Evolutionary conservation across 2,113 vertebrate genomes (phyloP).

Genomic region (Eidolon helvum): DNA sequence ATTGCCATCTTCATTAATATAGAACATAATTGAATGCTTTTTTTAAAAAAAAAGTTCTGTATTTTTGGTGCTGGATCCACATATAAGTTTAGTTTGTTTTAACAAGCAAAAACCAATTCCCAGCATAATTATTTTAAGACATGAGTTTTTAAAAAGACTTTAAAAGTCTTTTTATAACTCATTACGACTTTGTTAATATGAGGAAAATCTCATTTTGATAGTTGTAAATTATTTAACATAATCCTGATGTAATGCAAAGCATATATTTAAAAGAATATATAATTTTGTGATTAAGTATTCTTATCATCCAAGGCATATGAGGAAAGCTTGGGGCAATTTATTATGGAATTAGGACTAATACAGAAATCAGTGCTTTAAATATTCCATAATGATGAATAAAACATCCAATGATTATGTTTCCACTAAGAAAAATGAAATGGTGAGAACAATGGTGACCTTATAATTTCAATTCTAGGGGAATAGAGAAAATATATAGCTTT

Average conservation of each 20-base stretch:
- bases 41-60: background rate
- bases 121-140: background rate
- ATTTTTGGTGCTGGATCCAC: background rate
- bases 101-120: constrained; percentile 15
- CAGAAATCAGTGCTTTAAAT: background rate
- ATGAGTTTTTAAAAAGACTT: constrained; percentile 8
- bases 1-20: background rate
- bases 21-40: background rate
- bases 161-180: background rate
- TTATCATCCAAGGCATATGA: background rate
- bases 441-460: background rate
- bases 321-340: background rate
- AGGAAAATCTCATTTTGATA: background rate
- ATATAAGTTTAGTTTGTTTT: background rate
- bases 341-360: background rate
- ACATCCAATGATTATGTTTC: background rate
- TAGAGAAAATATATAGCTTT: background rate
- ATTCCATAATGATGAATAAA: background rate
- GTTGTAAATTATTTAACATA: background rate
- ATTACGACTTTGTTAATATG: background rate
- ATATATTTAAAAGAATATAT: background rate
- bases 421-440: background rate
- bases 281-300: background rate
- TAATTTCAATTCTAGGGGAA: background rate
- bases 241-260: background rate